A percentile compares a stretch with the other conserved stretches of the same genome.
These are phyloP conservation scores for Plagodis dolabraria DNA, from an alignment of 2,888 invertebrate species.

Conservation along the genomic window DNA sequence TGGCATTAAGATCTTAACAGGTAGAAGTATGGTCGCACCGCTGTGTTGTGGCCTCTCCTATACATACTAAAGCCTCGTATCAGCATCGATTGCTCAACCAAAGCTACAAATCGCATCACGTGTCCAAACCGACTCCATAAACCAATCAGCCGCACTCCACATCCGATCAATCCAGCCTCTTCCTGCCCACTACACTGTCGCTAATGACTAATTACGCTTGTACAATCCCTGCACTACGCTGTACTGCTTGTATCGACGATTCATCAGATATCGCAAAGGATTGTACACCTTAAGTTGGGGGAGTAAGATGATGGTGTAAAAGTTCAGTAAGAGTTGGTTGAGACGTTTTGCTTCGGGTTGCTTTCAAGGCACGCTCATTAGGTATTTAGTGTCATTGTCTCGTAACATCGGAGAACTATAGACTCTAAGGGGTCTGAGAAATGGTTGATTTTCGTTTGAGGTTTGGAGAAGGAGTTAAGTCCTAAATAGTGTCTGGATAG, in stretches of 20 bases:
- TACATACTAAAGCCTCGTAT: neutral
- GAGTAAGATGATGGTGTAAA: slow-evolving; percentile 5
- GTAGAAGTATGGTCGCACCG: no score
- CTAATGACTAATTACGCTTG: slow-evolving; percentile 82
- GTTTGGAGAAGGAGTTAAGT: slow-evolving; percentile 45
- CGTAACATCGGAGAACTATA: slow-evolving; percentile 31
- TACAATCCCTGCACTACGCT: slow-evolving; percentile 66
- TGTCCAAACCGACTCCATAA: slow-evolving; percentile 40
- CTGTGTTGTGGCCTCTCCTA: no score
- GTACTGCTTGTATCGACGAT: slow-evolving; percentile 56
- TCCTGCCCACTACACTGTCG: slow-evolving; percentile 73
- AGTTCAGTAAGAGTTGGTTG: slow-evolving; percentile 42
- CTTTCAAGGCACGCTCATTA: slow-evolving; percentile 70
- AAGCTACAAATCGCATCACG: slow-evolving; percentile 32
- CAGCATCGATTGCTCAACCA: slow-evolving; percentile 8
- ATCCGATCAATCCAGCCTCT: slow-evolving; percentile 73
- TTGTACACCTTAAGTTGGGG: slow-evolving; percentile 44
- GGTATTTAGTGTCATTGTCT: slow-evolving; percentile 71
- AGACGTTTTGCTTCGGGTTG: slow-evolving; percentile 58
- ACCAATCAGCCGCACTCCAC: slow-evolving; percentile 60
- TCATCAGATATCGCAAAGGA: slow-evolving; percentile 36
- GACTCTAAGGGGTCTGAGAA: slow-evolving; percentile 13
- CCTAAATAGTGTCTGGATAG: slow-evolving; percentile 55
- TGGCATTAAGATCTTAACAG: no score
- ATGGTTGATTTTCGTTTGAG: slow-evolving; percentile 38